A percentile compares a stretch with the other conserved stretches of the same genome.
Evolutionary conservation across 2,888 invertebrate genomes (phyloP).

Genomic region (Lepidocyrtoides sp.): DNA sequence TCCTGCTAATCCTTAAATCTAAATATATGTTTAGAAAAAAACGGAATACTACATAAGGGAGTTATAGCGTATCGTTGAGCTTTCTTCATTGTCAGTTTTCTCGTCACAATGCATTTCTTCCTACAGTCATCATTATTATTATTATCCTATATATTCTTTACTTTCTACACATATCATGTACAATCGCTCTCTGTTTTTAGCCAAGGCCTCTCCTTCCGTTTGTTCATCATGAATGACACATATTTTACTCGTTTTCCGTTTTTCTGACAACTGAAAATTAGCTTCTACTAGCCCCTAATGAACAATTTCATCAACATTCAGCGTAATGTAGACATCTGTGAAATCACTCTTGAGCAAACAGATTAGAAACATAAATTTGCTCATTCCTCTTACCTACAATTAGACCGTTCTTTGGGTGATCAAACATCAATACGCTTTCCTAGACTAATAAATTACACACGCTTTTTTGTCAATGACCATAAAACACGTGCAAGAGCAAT

Average conservation of each 20-base stretch:
- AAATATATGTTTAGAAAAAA: too few species aligned
- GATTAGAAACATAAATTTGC: constrained; percentile 11
- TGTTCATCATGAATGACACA: constrained; percentile 60
- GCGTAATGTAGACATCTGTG: constrained; percentile 19
- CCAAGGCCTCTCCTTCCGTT: constrained; percentile 21
- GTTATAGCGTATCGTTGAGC: too few species aligned
- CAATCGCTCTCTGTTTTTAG: not conserved
- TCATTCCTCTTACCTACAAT: not conserved
- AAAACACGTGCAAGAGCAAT: not conserved
- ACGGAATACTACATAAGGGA: too few species aligned
- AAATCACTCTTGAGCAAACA: constrained; percentile 36
- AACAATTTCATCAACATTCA: constrained; percentile 51
- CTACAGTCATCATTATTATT: not conserved
- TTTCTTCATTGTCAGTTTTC: not conserved
- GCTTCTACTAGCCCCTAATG: constrained; percentile 25
- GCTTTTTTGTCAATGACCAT: not conserved
- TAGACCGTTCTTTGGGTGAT: not conserved
- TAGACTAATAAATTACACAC: constrained; percentile 28
- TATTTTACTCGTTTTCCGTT: constrained; percentile 69
- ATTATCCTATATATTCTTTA: not conserved
- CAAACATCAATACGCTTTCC: not conserved
- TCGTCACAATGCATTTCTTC: constrained; percentile 3
- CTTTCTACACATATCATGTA: too few species aligned
- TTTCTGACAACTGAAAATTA: constrained; percentile 69
- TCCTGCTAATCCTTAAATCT: too few species aligned